Conservation (phyloP, 2,113 vertebrate species). For the Scomber colias region DNA sequence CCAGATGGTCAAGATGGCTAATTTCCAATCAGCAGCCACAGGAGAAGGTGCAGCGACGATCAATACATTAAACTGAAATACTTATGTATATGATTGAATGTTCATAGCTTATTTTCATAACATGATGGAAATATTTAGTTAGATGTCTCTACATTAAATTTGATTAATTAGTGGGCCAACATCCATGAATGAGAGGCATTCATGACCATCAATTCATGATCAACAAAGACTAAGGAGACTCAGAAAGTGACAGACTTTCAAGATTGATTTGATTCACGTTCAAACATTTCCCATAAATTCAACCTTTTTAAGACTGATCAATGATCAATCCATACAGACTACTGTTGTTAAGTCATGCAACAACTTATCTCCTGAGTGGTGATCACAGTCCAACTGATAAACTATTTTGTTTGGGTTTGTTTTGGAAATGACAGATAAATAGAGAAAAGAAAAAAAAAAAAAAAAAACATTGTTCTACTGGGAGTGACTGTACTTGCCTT, state of each 20-base stretch:
- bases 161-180: no score
- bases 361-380: conserved; percentile 9
- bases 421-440: not conserved
- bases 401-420: not conserved
- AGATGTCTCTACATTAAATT: no score
- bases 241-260: not conserved
- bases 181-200: not conserved
- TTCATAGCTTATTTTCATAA: no score
- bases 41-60: no score
- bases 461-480: not conserved
- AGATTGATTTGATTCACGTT: not conserved
- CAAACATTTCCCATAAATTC: no score
- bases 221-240: not conserved
- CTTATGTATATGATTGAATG: no score
- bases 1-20: not conserved
- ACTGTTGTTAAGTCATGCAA: conserved; percentile 1
- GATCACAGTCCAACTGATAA: conserved; percentile 23
- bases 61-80: no score
- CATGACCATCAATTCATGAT: not conserved
- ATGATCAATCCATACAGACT: not conserved
- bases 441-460: no score
- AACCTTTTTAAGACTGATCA: not conserved
- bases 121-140: no score
- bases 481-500: conserved; percentile 84
- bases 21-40: not conserved